Conservation (phyloP, 2,888 invertebrate genomes). For the Erannis defoliaria region DNA sequence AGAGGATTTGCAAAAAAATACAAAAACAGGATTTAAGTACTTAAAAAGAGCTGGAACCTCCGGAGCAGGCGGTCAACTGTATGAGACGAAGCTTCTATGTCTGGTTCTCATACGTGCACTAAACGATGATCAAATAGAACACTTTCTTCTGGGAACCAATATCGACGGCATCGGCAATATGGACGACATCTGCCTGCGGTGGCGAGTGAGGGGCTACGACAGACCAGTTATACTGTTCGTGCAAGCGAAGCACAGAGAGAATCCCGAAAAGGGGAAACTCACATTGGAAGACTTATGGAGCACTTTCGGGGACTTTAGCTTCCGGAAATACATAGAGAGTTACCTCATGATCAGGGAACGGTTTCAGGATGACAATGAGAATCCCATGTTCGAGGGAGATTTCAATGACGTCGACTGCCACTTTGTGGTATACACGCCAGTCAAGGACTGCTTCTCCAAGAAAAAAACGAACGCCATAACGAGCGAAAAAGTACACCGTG, state of each 20-base stretch:
- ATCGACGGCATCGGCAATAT: constrained; percentile 56
- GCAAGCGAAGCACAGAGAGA: constrained; percentile 58
- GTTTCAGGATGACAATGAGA: constrained; percentile 43
- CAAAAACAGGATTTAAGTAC: constrained; percentile 13
- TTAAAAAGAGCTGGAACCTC: constrained; percentile 39
- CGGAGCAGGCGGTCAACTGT: constrained; percentile 42
- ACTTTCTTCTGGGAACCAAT: constrained; percentile 56
- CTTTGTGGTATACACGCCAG: constrained; percentile 56
- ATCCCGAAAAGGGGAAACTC: constrained; percentile 50
- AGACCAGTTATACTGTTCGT: constrained; percentile 51
- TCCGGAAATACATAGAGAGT: constrained; percentile 55
- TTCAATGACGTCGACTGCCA: constrained; percentile 50
- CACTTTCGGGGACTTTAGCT: constrained; percentile 47
- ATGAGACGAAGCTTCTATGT: constrained; percentile 52
- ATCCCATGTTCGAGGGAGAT: constrained; percentile 53
- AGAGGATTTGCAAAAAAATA: neutral
- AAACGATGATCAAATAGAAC: constrained; percentile 47
- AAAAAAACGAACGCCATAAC: constrained; percentile 36
- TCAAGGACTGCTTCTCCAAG: constrained; percentile 47
- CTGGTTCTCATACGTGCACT: constrained; percentile 51
- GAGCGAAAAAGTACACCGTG: constrained; percentile 44
- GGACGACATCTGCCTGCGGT: constrained; percentile 57
- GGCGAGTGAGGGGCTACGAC: constrained; percentile 37
- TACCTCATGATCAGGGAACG: constrained; percentile 53
- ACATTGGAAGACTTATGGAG: constrained; percentile 49